Evolutionary conservation across 2,113 vertebrate species (phyloP), one percentile per base, ranked within the genome.

Genomic region (Scomber scombrus): DNA sequence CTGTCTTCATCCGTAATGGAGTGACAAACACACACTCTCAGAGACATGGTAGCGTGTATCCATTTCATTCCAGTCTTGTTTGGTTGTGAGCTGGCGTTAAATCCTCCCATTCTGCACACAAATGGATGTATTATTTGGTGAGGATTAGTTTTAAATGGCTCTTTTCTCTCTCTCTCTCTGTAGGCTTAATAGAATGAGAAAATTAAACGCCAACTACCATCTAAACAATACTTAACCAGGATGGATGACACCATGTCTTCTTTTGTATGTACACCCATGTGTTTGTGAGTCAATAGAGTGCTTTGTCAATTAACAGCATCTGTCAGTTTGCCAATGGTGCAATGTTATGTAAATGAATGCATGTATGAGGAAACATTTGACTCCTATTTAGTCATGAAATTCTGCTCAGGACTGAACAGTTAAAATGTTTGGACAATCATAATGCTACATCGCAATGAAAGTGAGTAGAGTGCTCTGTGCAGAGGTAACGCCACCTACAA

Each of bases 141-240:
- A 78, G 91, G 89, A 90, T 92, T 88, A 92, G 89, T 77, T 81
- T 84, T 83, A 83, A 90, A 89, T 78, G 84, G 74, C 61, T 89
- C 78, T 84, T 87, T 82, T 88, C 82, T 87, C 75, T 66, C 82
- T 87, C 75, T 66, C 57, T 67, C 81, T 85, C 67, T 61, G 72
- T 56, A 74, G 87, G 86, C 84, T 86, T 75, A 89, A 85, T 80
- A 85, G 84, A 89, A 81, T 71, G 75, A 69, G 61, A 34, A 56
- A 88, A 88, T 90, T 72, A 88, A 72, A 84, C 11, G 11, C 31
- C 80, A 84, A 75, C 78, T 50, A 76, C 60, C 56, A 79, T 76
- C 78, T 62, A 71, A 85, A 86, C 56, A 81, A 81, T 75, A 71
- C 78, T 80, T 58, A 76, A 78, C 65, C 58, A 75, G 71, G 78